Base-by-base conservation (phyloP, 1,140 invertebrate species). In the Dolichoris vasculosae region DNA sequence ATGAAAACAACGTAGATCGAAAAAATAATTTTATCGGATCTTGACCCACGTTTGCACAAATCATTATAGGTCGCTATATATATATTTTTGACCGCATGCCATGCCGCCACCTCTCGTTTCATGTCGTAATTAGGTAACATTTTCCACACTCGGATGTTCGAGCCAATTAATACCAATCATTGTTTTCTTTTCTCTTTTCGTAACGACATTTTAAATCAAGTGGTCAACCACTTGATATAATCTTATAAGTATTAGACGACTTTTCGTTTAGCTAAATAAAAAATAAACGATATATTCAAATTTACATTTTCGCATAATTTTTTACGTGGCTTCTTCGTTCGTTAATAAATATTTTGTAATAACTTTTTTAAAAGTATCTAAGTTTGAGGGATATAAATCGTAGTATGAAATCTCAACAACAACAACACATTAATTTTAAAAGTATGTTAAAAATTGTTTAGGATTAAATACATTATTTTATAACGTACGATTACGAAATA, bases 21-120 rank as follows among this genome's bases (percentile, higher is more conserved):
- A 43, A 43, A 8, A 67, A 78, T 38, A 84, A 84, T 84, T 84
- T 71, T 80, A 79, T 84, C 77, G 46, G 83, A 4, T 71, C 76
- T 84, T 80, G 83, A 84, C 76, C 76, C 64, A n/a, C 7, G 43
- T 43, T 40, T 2, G 30, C 17, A 32, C 35, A 30, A 84, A 84
- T 84, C 77, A 77, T 63, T 84, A 84, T 77, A 84, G 73, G 82
- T 78, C 71, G 59, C 13, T 59, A 23, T 43, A 26, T 51, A 51
- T 67, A n/a, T n/a, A n/a, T 78, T 77, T 67, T 30, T 26, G 43
- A 20, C 46, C 35, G 35, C 15, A 26, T 64, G 15, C 40, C 55
- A 26, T 35, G 55, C n/a, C 46, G 30, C 6, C 13, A 79, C 11
- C 23, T 63, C 23, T 40, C 23, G 43, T 59, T 82, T 55, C 46